Evolutionary conservation across 35 echinoderm and acorn worm species (phyloP).

Genomic region (Nesometra sesokonis): DNA sequence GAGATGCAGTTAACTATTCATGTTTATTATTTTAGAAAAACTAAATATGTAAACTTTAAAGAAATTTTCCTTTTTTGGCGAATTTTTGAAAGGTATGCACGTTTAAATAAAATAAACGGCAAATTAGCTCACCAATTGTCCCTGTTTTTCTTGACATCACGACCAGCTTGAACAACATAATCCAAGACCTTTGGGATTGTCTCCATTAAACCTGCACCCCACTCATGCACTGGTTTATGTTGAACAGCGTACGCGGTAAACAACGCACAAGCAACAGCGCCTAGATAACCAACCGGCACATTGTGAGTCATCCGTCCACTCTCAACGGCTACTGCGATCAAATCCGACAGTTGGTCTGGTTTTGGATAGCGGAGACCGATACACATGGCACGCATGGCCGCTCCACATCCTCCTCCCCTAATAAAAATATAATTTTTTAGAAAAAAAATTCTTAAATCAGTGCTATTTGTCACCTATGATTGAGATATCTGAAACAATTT

Average conservation of each 20-base stretch:
- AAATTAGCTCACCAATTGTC: slow-evolving; percentile 37
- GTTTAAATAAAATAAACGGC: no score
- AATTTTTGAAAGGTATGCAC: no score
- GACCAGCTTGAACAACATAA: slow-evolving; percentile 47
- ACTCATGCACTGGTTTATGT: slow-evolving; percentile 44
- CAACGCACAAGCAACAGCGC: slow-evolving; percentile 58
- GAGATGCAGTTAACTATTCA: no score
- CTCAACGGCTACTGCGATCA: slow-evolving; percentile 67
- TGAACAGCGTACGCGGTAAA: slow-evolving; percentile 83
- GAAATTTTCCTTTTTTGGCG: no score
- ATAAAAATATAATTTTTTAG: background rate
- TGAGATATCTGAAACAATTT: background rate
- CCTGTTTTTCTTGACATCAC: slow-evolving; percentile 69
- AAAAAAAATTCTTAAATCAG: background rate
- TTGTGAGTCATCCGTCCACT: slow-evolving; percentile 89
- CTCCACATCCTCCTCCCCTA: slow-evolving; percentile 89
- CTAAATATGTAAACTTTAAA: no score
- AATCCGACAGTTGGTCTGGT: slow-evolving; percentile 53
- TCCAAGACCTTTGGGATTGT: slow-evolving; percentile 53
- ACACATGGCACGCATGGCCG: slow-evolving; percentile 92
- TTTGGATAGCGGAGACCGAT: slow-evolving; percentile 66
- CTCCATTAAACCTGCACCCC: slow-evolving; percentile 59
- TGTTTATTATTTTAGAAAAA: no score
- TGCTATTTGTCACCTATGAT: background rate
- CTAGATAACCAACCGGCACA: slow-evolving; percentile 71